A percentile compares a stretch with the other conserved stretches of the same genome.
Conservation (phyloP, 2,113 vertebrate species). For the Myrmecobius fasciatus region DNA sequence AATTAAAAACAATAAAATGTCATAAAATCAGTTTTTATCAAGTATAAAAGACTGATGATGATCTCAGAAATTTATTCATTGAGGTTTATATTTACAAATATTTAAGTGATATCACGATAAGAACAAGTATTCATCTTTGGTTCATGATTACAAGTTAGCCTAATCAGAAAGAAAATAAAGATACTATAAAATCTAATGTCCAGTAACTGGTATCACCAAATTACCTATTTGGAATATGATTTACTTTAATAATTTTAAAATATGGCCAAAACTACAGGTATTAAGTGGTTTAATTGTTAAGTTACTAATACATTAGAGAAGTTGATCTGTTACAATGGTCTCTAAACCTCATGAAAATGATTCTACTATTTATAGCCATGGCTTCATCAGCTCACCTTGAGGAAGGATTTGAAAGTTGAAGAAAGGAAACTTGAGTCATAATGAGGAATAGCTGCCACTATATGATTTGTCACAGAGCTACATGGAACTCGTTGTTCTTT, state of each 20-base stretch:
- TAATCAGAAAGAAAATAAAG: not conserved
- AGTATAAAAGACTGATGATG: too few species aligned
- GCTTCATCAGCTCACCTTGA: not conserved
- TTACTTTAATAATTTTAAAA: not conserved
- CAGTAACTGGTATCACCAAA: not conserved
- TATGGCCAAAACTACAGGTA: not conserved
- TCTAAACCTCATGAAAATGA: not conserved
- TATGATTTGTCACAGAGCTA: not conserved
- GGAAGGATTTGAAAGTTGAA: constrained; percentile 6
- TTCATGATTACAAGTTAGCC: not conserved
- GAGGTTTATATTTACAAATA: not conserved
- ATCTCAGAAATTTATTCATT: not conserved
- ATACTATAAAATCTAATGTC: not conserved
- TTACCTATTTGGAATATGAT: not conserved
- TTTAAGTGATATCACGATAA: not conserved
- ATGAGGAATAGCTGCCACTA: not conserved
- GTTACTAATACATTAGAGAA: not conserved
- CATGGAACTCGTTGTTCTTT: not conserved
- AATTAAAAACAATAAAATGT: too few species aligned
- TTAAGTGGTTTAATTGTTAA: constrained; percentile 17
- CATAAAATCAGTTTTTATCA: too few species aligned
- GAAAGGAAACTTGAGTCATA: constrained; percentile 18
- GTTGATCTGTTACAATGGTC: not conserved
- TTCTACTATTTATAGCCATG: not conserved
- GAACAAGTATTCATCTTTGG: not conserved